Evolutionary conservation across 2,113 vertebrate species (phyloP).

Genomic region (Acrocephalus kingi): DNA sequence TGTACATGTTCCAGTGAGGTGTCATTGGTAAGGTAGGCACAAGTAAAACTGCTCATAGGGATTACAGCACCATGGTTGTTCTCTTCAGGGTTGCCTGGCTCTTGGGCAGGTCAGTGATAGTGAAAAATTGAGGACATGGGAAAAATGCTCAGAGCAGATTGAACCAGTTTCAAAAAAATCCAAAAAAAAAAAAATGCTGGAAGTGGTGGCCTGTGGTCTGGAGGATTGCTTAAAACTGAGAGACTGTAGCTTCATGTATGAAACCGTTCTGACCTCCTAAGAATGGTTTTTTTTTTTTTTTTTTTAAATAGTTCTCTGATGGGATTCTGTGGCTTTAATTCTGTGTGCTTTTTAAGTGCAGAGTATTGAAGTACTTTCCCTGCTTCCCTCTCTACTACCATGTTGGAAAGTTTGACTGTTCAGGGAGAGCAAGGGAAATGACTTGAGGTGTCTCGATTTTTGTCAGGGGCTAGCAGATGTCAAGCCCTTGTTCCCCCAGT

Average conservation of each 20-base stretch:
- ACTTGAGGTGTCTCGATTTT: background rate
- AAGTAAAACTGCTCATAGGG: background rate
- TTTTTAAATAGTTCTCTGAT: background rate
- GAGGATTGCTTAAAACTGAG: background rate
- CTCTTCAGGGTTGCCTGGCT: background rate
- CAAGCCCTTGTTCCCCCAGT: background rate
- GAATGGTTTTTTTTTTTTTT: no score
- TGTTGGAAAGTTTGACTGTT: background rate
- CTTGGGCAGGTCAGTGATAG: background rate
- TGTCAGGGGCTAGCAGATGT: background rate
- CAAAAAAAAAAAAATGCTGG: background rate
- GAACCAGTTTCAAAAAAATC: background rate
- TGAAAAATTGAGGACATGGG: conserved; percentile 26
- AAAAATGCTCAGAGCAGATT: background rate
- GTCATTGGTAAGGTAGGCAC: background rate
- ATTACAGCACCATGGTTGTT: background rate
- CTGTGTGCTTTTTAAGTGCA: no score
- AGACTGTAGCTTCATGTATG: background rate
- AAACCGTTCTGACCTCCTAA: background rate
- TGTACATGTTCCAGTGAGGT: conserved; percentile 1
- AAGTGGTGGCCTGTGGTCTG: background rate
- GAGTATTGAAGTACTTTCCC: background rate
- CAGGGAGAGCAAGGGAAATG: background rate
- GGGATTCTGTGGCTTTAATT: background rate
- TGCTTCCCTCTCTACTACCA: background rate